Base-by-base conservation (phyloP, 2,888 invertebrate species). In the Leptinotarsa peninsularis region DNA sequence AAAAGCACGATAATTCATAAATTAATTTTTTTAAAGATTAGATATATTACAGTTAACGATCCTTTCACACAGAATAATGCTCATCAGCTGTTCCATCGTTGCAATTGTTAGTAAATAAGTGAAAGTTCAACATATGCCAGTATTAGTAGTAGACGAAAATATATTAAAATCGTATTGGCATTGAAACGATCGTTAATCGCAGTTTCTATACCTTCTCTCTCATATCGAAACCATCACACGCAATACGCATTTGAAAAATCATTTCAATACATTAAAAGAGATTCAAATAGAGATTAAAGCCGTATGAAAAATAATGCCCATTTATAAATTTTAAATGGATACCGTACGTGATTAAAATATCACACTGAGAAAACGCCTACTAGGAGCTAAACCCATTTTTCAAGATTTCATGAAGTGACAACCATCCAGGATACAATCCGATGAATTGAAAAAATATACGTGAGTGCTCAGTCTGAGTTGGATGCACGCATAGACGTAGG, bases 281-380 rank as follows among this genome's bases (percentile, higher is more conserved):
- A 71, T 71, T 71, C 71, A 50, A 71, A 69, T 43, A 69, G 56
- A 71, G 71, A 71, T 71, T 71, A 71, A n/a, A 15, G 27, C 17
- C 50, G 21, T 13, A 66, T 71, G 71, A 71, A 63, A 71, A 71
- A 71, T 71, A 71, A 71, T 66, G 49, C 21, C 58, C 71, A 66
- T 63, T 52, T 49, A 71, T 71, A 71, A 71, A 50, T 69, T 69
- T 43, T 49, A 56, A 69, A 43, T 69, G 54, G 56, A 27, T 60
- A 58, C 33, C 27, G 49, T 68, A 67, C 68, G 69, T 69, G 73
- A 73, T 73, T 73, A 69, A 73, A 73, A 72, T 75, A 68, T 75
- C 67, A 75, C 56, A 75, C 50, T 52, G 23, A 49, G 75, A 63
- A 75, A 72, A 50, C 71, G 75, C 73, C 69, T 54, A 73, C 73